These are phyloP conservation scores for Nymphalis polychloros DNA, from an alignment of 2,888 invertebrate species.

Conservation along the genomic window DNA sequence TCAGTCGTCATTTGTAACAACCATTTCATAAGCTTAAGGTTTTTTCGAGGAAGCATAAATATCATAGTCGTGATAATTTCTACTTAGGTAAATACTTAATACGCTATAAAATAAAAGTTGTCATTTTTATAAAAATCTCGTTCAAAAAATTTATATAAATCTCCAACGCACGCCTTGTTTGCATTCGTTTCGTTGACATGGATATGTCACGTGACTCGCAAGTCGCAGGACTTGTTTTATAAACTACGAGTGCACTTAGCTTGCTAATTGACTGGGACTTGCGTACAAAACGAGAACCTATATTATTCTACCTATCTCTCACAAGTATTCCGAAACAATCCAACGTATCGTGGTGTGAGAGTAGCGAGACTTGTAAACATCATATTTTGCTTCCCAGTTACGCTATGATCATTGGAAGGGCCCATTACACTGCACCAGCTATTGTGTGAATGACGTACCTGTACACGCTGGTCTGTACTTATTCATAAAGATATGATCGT, in stretches of 20 bases:
- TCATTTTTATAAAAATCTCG: not conserved
- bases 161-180: not conserved
- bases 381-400: too few species aligned
- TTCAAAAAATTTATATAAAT: not conserved
- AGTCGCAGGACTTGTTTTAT: not conserved
- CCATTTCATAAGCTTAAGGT: too few species aligned
- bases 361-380: too few species aligned
- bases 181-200: not conserved
- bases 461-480: not conserved
- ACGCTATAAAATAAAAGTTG: too few species aligned
- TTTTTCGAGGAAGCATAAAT: too few species aligned
- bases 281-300: not conserved
- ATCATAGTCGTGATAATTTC: too few species aligned
- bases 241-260: not conserved
- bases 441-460: not conserved
- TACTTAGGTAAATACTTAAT: too few species aligned
- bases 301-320: not conserved
- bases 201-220: not conserved
- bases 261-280: not conserved
- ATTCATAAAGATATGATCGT: not conserved
- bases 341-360: not conserved
- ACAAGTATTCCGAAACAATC: not conserved
- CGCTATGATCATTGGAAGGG: too few species aligned
- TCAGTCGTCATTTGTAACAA: too few species aligned
- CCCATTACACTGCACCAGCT: too few species aligned